phyloP scores from a whole-genome alignment of 2,113 vertebrate species.

The Elephantulus edwardii region DNA sequence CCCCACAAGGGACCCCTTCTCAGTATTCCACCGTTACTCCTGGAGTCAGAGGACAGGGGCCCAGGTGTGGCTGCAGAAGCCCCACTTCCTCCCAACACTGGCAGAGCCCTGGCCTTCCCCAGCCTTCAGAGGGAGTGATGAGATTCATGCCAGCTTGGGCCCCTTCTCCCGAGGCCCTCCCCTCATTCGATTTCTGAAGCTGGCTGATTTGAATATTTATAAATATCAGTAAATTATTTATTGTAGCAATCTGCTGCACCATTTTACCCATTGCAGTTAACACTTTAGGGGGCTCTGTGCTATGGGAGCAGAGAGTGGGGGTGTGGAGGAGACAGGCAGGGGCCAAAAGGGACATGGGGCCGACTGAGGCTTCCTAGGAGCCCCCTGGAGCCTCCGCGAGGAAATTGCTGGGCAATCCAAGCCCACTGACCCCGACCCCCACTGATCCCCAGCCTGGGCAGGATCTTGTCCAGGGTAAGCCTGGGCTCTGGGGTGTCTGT shows the following conservation, averaged over 20 bases:
- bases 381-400: not conserved
- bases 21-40: not conserved
- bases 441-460: fast-evolving
- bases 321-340: not conserved
- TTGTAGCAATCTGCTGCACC: constrained; percentile 99
- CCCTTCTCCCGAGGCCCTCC: constrained; percentile 76
- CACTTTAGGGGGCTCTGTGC: constrained; percentile 85
- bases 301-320: constrained; percentile 17
- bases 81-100: constrained; percentile 28
- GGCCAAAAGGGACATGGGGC: not conserved
- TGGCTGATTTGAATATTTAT: constrained; percentile 99
- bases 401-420: fast-evolving
- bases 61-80: constrained; percentile 3
- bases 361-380: not conserved
- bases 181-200: constrained; percentile 88
- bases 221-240: constrained; percentile 99
- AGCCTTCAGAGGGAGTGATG: constrained; percentile 82
- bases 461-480: not conserved
- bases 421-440: too few relatives aligned
- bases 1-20: not conserved
- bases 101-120: constrained; percentile 83
- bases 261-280: constrained; percentile 88
- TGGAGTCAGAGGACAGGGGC: constrained; percentile 2
- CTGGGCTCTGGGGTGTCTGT: not conserved
- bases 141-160: constrained; percentile 80